phyloP scores from a whole-genome alignment of 2,113 vertebrate genomes.

The Madoqua kirkii region DNA sequence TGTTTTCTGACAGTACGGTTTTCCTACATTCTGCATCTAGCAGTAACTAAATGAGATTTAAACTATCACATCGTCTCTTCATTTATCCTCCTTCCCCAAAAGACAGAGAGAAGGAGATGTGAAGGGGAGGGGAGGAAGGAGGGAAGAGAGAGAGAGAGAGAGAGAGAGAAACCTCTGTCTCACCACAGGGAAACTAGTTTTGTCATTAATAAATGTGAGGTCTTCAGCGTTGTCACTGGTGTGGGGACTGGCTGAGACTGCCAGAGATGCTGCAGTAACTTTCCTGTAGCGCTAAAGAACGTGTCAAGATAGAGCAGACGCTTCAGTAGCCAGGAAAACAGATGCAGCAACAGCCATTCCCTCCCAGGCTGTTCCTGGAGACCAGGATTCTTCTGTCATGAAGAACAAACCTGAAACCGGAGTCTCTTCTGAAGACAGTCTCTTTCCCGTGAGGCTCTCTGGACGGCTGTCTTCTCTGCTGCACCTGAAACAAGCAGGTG shows the following conservation, averaged over 20 bases:
- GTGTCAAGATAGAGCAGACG: conserved; percentile 47
- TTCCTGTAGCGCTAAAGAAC: conserved; percentile 50
- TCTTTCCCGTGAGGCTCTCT: not conserved
- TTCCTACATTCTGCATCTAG: conserved; percentile 43
- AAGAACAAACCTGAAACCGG: not conserved
- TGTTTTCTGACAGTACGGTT: conserved; percentile 15
- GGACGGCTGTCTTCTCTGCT: not conserved
- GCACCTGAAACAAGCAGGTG: not conserved
- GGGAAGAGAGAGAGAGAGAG: not conserved
- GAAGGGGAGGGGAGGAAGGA: rapidly evolving
- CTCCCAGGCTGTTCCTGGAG: conserved; percentile 27
- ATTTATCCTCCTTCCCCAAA: not conserved
- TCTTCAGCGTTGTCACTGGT: conserved; percentile 48
- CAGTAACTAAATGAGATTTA: not conserved
- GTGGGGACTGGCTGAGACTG: conserved; percentile 57
- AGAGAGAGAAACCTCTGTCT: not conserved
- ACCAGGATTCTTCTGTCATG: not conserved
- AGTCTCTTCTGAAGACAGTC: not conserved
- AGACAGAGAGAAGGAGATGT: not conserved
- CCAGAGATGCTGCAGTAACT: conserved; percentile 58
- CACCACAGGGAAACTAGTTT: conserved; percentile 59
- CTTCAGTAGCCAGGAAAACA: conserved; percentile 58
- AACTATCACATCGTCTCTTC: not conserved
- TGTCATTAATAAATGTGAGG: conserved; percentile 50
- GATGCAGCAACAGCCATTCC: conserved; percentile 40